phyloP scores from a whole-genome alignment of 1,140 invertebrate species.

The Oryctes rhinoceros region DNA sequence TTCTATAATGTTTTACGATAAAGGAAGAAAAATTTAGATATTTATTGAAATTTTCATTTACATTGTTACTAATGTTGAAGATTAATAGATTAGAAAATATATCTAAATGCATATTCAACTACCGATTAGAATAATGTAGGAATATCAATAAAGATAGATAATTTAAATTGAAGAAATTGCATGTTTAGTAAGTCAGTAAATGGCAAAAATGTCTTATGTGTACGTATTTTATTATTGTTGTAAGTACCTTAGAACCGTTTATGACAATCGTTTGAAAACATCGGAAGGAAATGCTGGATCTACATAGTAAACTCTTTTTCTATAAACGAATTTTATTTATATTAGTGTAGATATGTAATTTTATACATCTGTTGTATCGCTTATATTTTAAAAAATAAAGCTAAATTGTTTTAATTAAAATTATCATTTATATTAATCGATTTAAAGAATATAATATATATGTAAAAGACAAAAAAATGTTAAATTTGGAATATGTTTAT shows the following conservation, averaged over 20 bases:
- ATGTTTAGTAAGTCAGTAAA: no score
- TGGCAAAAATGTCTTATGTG: no score
- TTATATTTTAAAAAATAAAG: background rate
- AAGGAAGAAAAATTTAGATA: background rate
- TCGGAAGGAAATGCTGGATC: background rate
- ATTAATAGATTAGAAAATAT: no score
- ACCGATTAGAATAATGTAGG: no score
- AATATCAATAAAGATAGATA: no score
- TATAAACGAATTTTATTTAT: background rate
- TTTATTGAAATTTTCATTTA: no score
- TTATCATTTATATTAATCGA: no score
- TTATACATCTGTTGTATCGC: background rate
- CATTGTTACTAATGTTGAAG: background rate
- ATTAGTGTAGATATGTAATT: background rate
- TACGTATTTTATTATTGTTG: no score
- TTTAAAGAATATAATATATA: no score
- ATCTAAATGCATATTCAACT: no score
- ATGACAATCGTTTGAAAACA: background rate
- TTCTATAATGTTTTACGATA: slow-evolving; percentile 20
- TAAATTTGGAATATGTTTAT: slow-evolving; percentile 14
- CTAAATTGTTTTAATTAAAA: background rate
- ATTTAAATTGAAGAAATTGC: no score
- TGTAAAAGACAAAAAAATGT: background rate
- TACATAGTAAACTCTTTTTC: background rate
- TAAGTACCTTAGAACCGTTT: background rate